These are phyloP conservation scores for Leucoma salicis DNA, from an alignment of 2,888 invertebrate species.

Conservation along the genomic window DNA sequence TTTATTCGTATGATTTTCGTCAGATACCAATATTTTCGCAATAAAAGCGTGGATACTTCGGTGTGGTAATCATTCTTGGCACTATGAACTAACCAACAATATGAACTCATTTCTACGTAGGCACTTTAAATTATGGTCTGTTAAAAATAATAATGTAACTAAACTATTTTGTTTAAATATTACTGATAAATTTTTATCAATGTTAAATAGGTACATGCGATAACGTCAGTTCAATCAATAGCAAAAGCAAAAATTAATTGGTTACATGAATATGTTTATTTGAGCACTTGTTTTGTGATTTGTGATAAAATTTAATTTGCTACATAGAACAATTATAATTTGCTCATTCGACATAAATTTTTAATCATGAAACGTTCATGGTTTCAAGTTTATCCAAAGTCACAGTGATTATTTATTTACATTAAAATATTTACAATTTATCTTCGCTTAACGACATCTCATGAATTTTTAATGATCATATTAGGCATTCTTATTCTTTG, in stretches of 20 bases:
- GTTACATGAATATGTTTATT: slow-evolving; percentile 24
- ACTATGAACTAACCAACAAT: slow-evolving; percentile 17
- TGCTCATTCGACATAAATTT: no score
- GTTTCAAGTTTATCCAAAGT: not conserved
- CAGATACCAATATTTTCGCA: no score
- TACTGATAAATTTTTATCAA: slow-evolving; percentile 13
- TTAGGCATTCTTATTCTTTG: slow-evolving; percentile 43
- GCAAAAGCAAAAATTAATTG: slow-evolving; percentile 14
- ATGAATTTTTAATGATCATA: slow-evolving; percentile 18
- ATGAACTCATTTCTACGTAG: slow-evolving; percentile 32
- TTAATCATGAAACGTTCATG: not conserved
- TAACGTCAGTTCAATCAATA: slow-evolving; percentile 44
- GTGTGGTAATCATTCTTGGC: slow-evolving; percentile 24
- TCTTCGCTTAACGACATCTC: slow-evolving; percentile 31
- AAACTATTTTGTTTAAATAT: slow-evolving; percentile 7
- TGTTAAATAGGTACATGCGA: slow-evolving; percentile 40
- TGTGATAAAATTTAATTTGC: no score
- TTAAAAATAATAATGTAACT: slow-evolving; percentile 10
- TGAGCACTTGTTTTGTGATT: not conserved
- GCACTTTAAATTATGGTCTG: slow-evolving; percentile 29
- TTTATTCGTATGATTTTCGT: no score
- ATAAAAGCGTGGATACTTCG: no score
- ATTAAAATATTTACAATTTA: slow-evolving; percentile 12
- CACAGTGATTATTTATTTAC: slow-evolving; percentile 10
- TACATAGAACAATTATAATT: no score